phyloP scores from a whole-genome alignment of 2,888 invertebrate species.

The Pardosa pseudoannulata region DNA sequence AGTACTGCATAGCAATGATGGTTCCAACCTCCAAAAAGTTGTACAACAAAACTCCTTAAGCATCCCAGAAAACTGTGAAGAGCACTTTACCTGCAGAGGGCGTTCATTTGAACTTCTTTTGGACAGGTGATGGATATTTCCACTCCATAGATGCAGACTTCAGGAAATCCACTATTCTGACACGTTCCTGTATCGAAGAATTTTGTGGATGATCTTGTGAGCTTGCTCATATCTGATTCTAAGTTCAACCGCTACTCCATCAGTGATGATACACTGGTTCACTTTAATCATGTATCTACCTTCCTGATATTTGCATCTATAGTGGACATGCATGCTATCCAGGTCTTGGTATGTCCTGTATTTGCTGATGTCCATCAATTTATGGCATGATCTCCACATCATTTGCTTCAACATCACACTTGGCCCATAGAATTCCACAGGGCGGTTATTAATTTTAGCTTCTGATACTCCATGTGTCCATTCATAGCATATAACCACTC shows the following conservation, averaged over 20 bases:
- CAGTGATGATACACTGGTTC: constrained; percentile 9
- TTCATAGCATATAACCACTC: no score
- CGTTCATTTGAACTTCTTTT: neutral
- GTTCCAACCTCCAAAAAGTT: neutral
- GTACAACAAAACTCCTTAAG: neutral
- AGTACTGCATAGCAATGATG: neutral
- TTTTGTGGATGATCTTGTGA: constrained; percentile 26
- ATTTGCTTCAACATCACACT: constrained; percentile 4
- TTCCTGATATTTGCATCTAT: constrained; percentile 1
- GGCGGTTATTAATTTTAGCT: no score
- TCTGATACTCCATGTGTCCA: no score
- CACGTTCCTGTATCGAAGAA: no score
- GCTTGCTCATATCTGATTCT: neutral
- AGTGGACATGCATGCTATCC: neutral
- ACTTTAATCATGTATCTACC: no score
- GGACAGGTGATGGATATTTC: neutral
- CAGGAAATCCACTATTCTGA: neutral
- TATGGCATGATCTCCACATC: neutral
- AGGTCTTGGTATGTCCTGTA: neutral
- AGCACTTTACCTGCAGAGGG: neutral
- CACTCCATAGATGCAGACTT: neutral
- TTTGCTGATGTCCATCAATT: neutral
- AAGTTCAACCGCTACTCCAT: constrained; percentile 10
- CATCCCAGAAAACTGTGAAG: neutral
- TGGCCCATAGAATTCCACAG: neutral